Conservation (phyloP, 2,113 vertebrate genomes). For the Myiozetetes cayanensis region DNA sequence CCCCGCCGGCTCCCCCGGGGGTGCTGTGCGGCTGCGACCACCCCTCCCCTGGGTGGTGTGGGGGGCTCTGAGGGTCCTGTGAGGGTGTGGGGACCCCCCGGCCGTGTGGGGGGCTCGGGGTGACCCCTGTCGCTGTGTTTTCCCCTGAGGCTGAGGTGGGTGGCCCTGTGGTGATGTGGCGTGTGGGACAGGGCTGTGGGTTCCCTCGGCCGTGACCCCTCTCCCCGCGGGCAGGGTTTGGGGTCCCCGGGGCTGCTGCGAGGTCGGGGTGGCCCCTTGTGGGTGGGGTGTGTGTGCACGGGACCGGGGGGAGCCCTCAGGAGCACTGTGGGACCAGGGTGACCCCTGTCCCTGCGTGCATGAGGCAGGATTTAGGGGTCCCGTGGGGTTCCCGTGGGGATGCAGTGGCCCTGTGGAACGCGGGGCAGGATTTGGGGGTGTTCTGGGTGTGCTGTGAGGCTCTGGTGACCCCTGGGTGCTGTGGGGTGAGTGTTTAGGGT, state of each 20-base stretch:
- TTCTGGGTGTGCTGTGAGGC: neutral
- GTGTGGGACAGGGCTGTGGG: neutral
- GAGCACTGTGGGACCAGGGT: accelerated
- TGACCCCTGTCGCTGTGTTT: too few relatives aligned
- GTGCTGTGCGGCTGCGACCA: neutral
- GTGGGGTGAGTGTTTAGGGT: neutral
- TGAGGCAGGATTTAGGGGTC: neutral
- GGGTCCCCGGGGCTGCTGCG: neutral
- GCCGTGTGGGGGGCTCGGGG: neutral
- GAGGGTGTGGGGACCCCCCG: neutral
- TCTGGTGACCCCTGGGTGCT: neutral
- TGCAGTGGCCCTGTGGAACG: neutral
- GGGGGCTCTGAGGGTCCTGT: neutral
- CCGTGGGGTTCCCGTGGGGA: neutral
- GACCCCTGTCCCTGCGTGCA: neutral
- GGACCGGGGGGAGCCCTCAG: neutral
- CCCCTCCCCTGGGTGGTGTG: neutral
- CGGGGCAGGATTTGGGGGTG: neutral
- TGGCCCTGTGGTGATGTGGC: neutral
- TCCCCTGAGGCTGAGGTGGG: neutral
- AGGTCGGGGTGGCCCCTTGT: neutral
- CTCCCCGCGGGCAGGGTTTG: neutral
- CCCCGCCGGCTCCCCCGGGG: too few relatives aligned
- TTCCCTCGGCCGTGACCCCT: neutral
- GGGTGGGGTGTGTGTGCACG: neutral